Base-by-base conservation (phyloP, 2,888 invertebrate species). In the Lymantria monacha region DNA sequence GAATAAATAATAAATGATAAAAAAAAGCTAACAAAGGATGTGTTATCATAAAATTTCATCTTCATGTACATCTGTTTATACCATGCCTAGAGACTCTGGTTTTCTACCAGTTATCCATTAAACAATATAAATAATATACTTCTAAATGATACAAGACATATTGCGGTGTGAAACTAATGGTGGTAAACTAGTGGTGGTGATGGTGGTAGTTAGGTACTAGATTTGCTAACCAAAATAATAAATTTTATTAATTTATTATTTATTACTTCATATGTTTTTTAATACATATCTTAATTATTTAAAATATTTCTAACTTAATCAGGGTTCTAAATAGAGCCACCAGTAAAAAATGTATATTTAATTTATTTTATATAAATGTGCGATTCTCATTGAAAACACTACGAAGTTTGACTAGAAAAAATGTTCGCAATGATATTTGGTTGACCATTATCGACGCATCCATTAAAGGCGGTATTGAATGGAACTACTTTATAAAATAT, bases 401-500 rank as follows among this genome's bases (percentile, higher is more conserved):
- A 48, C 48, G 36, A 51, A 53, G 55, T 57, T 61, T 44, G 49
- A 68, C 61, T 70, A 61, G 57, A 63, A 69, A 22, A 60, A 60
- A 51, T 62, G 56, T 66, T 58, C 66, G 54, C 63, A 63, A 63
- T 69, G 64, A 66, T 69, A 72, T 70, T 68, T 63, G 55, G 55
- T 56, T 61, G 57, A 63, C 57, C 51, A 56, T 59, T 57, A 59
- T 46, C 53, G 33, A 57, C 61, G 54, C 57, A 53, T 46, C 38
- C 61, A 67, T 66, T 48, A 57, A 56, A 56, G 63, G 66, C 64
- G 57, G 60, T 55, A 30, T 61, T 46, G 45, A 61, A 66, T 44
- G 52, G 58, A 58, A 40, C 48, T 61, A 55, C 51, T 53, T 55
- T 69, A 70, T 57, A 66, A 74, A 76, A 72, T 63, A 76, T 72